Conservation (phyloP, 2,888 invertebrate genomes). For the Euplagia quadripunctaria region DNA sequence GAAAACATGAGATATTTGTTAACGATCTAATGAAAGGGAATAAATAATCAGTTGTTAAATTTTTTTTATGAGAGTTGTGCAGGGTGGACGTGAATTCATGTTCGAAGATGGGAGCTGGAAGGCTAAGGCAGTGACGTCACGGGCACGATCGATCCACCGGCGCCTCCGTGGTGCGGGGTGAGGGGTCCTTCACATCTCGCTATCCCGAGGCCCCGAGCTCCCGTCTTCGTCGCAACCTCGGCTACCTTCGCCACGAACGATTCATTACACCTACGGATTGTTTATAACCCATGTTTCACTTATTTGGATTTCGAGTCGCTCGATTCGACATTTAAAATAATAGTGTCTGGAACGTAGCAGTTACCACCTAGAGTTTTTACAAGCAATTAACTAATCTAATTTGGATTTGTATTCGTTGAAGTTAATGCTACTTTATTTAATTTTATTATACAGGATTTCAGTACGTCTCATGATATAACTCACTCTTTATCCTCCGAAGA, state of each 20-base stretch:
- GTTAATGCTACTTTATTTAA: not conserved
- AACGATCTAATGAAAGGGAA: slow-evolving; percentile 25
- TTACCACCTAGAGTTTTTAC: not conserved
- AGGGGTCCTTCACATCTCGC: slow-evolving; percentile 55
- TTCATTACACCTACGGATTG: slow-evolving; percentile 63
- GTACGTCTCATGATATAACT: no score
- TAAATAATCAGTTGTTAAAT: slow-evolving; percentile 43
- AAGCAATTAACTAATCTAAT: not conserved
- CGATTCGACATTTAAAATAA: slow-evolving; percentile 7
- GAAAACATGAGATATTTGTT: slow-evolving; percentile 16
- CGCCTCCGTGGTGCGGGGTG: slow-evolving; percentile 45
- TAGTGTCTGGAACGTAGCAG: not conserved
- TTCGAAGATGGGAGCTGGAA: slow-evolving; percentile 64
- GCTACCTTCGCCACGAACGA: slow-evolving; percentile 51
- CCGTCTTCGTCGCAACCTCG: slow-evolving; percentile 51
- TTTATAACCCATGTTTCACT: slow-evolving; percentile 53
- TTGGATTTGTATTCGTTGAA: not conserved
- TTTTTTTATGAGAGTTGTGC: slow-evolving; percentile 36
- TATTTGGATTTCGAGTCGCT: slow-evolving; percentile 3
- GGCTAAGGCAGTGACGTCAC: slow-evolving; percentile 83
- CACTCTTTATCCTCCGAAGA: no score
- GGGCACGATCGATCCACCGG: slow-evolving; percentile 71
- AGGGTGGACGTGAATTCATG: slow-evolving; percentile 49
- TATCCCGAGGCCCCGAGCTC: slow-evolving; percentile 38
- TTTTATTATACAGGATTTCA: no score